Evolutionary conservation across 2,797 vertebrate species (phyloP), one percentile per base, ranked within the genome.

Genomic region (Rhinogobio ventralis): DNA sequence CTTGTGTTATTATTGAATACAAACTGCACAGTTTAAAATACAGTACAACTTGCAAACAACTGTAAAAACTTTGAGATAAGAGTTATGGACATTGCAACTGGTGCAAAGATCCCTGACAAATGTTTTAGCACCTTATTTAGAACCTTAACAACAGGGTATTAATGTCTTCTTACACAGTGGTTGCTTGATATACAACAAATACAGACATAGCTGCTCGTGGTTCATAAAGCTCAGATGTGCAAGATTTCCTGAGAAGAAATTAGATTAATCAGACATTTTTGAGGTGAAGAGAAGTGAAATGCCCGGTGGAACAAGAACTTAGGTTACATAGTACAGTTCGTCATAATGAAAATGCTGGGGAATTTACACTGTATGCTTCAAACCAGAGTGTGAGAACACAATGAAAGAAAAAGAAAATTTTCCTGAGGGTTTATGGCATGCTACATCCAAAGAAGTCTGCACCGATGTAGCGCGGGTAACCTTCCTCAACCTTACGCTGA

Each of bases 381-480:
- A 46, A 82, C 60, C 46, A 51, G 64, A 78, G 74, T n/a, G 25
- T 68, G 7, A 69, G 4, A 77, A 33, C 60, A 25, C n/a, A 53
- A 33, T 66, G 83, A 7, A 39, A 25, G 57, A 51, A 42, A 53
- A 83, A 7, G 11, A 39, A 28, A 33, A 13, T 45, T 64, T 86
- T 82, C 86, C 69, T 76, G 71, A 86, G 85, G 53, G 49, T 82
- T 85, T 45, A 78, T 81, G 28, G 69, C 69, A 84, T 87, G 77
- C 55, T 85, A 49, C 98, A 99, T 89, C 95, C 91, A 62, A 99
- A 99, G 90, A 99, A 99, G 89, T 99, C 98, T 57, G 95, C 88
- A 85, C 97, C 96, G 73, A 98, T 85, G 71, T 94, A 94, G 64
- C 97, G 97, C 0, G 98, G 98, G 91, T 97, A 99, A 11, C 97